phyloP scores from a whole-genome alignment of 1,140 invertebrate species.

The Proctacanthus coquilletti region DNA sequence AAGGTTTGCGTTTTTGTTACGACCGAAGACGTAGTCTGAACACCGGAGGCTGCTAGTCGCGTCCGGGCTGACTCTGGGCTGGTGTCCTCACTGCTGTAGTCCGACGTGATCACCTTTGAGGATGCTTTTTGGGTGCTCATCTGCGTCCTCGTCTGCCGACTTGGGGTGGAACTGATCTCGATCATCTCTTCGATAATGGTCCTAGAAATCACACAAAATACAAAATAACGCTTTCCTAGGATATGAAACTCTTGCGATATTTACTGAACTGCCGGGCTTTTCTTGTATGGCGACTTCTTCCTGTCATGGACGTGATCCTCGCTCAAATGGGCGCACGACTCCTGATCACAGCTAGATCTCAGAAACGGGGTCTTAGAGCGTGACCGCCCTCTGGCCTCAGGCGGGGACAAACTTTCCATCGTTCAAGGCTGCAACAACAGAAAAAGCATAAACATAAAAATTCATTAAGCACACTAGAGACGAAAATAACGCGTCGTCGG shows the following conservation, averaged over 20 bases:
- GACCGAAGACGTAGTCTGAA: background rate
- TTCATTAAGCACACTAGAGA: background rate
- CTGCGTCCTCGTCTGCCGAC: background rate
- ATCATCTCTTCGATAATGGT: background rate
- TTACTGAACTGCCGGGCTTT: constrained; percentile 36
- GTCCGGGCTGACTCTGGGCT: background rate
- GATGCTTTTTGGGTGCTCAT: background rate
- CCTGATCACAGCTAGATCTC: constrained; percentile 35
- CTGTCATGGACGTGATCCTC: constrained; percentile 29
- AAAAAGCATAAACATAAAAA: background rate
- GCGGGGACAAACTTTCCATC: background rate
- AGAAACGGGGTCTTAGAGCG: constrained; percentile 44
- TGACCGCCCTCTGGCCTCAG: constrained; percentile 35
- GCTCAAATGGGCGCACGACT: constrained; percentile 32
- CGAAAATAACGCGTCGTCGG: no score
- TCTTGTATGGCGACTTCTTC: constrained; percentile 31
- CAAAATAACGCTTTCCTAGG: background rate
- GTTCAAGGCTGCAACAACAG: background rate
- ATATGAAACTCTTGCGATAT: constrained; percentile 11
- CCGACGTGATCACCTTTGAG: background rate
- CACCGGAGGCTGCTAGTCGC: background rate
- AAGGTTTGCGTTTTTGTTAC: background rate
- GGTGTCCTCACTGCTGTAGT: background rate
- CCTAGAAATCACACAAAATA: background rate
- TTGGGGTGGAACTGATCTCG: background rate